Percentiles rank a stretch among this genome's conserved stretches.
Evolutionary conservation across 1,140 invertebrate genomes (phyloP).

Genomic region (Brachionus koreanus): DNA sequence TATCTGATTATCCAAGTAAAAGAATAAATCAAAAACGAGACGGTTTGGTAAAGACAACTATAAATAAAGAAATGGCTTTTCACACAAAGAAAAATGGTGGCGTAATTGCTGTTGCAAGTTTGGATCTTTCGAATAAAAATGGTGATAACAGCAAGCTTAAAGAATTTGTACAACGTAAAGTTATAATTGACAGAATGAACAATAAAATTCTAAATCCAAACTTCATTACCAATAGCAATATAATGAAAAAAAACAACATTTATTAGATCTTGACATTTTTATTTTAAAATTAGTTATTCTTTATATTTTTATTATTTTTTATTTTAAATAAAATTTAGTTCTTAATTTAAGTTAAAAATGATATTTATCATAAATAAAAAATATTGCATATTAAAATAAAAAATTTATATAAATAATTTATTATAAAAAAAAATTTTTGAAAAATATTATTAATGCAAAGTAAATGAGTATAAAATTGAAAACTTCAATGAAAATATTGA

Average conservation of each 20-base stretch:
- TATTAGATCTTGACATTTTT: neutral
- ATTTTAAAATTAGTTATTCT: neutral
- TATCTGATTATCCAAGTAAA: neutral
- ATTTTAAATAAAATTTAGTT: too few species aligned
- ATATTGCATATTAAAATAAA: too few species aligned
- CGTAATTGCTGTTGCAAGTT: neutral
- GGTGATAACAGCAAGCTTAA: conserved; percentile 5
- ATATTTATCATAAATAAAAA: too few species aligned
- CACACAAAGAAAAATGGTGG: conserved; percentile 37
- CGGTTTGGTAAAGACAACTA: neutral
- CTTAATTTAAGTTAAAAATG: too few species aligned
- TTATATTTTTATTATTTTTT: neutral
- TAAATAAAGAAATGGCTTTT: conserved; percentile 20
- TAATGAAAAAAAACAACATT: neutral
- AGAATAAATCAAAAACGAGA: neutral
- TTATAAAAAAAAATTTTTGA: neutral
- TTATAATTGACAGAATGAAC: neutral
- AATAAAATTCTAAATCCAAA: neutral
- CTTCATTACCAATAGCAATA: neutral
- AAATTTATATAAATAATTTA: too few species aligned
- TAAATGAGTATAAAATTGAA: neutral
- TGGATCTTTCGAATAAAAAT: conserved; percentile 26
- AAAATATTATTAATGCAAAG: neutral
- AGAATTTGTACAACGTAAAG: conserved; percentile 32
- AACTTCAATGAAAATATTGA: neutral